phyloP scores from a whole-genome alignment of 2,797 vertebrate genomes.

The Tauraco hartlaubi region DNA sequence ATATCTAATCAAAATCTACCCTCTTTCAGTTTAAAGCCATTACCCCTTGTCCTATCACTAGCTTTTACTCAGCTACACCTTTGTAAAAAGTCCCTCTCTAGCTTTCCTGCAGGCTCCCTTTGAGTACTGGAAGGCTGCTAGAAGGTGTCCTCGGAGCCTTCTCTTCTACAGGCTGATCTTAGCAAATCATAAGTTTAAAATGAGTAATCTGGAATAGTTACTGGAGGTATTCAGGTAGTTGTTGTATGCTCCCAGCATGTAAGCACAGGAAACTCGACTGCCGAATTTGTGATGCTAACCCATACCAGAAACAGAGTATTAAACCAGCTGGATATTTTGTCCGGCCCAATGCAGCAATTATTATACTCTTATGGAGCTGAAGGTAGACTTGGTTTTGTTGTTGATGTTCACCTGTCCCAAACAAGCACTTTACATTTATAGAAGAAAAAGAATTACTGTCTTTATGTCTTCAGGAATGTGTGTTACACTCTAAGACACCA shows the following conservation, averaged over 20 bases:
- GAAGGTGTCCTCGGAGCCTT: no score
- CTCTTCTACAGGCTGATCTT: no score
- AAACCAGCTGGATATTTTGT: not conserved
- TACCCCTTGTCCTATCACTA: no score
- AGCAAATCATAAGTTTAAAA: not conserved
- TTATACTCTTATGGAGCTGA: not conserved
- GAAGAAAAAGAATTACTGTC: not conserved
- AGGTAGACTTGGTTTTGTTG: not conserved
- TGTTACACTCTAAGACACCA: not conserved
- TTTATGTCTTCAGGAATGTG: not conserved
- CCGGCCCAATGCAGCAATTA: not conserved
- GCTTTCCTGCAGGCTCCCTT: no score
- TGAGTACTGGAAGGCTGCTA: not conserved
- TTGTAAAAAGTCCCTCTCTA: no score
- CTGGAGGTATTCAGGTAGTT: not conserved
- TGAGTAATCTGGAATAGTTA: not conserved
- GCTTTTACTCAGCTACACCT: no score
- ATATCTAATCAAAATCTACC: no score
- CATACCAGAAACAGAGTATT: not conserved
- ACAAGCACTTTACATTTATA: not conserved
- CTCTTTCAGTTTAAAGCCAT: no score
- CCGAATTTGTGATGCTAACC: rapidly evolving
- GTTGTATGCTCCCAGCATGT: rapidly evolving
- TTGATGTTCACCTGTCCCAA: not conserved
- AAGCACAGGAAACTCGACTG: not conserved